phyloP scores from a whole-genome alignment of 2,113 vertebrate species.

The Aleadryas rufinucha region DNA sequence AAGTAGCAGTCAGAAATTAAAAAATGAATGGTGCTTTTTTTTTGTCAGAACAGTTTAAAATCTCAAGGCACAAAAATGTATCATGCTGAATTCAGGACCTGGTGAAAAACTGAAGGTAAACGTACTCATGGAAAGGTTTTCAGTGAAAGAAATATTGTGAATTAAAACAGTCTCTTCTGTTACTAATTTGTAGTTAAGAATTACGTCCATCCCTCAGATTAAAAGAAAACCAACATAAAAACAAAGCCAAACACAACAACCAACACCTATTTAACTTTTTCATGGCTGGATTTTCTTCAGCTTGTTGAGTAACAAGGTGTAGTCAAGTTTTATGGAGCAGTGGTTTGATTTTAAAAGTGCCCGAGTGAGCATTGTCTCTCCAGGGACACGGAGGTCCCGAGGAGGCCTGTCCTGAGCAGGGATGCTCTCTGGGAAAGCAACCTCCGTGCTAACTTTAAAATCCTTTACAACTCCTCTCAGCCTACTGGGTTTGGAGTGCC shows the following conservation, averaged over 20 bases:
- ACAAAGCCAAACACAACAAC: background rate
- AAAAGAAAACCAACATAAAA: background rate
- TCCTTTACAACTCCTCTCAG: background rate
- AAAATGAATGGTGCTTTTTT: background rate
- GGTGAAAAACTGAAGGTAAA: conserved; percentile 24
- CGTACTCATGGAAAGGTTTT: background rate
- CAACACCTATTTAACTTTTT: background rate
- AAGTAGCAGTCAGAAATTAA: background rate
- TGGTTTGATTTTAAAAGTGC: background rate
- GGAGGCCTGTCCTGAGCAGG: background rate
- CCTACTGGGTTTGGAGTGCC: background rate
- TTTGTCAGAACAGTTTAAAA: background rate
- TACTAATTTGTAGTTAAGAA: conserved; percentile 35
- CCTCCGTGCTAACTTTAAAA: background rate
- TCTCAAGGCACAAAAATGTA: conserved; percentile 1
- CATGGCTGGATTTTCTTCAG: conserved; percentile 8
- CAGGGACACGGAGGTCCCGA: background rate
- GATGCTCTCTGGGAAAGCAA: background rate
- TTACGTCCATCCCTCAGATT: background rate
- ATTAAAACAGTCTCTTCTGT: background rate
- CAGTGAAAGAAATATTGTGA: background rate
- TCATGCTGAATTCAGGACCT: conserved; percentile 36
- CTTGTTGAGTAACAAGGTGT: background rate
- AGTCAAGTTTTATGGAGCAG: background rate
- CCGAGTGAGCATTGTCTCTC: background rate